Conservation (phyloP, 2,797 vertebrate genomes). For the Halcyon chelicuti region DNA sequence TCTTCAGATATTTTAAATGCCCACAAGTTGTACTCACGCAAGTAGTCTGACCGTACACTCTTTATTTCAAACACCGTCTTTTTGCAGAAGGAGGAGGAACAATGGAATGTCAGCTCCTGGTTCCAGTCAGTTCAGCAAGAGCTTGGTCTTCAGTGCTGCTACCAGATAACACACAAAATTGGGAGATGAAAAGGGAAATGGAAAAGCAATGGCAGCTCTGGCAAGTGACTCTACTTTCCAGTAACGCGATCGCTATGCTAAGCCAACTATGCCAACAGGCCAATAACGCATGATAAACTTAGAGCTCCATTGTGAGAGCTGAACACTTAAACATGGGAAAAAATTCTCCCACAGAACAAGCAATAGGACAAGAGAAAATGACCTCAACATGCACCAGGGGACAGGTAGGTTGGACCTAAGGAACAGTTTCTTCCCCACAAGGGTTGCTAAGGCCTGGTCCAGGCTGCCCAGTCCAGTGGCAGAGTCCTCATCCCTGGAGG, state of each 20-base stretch:
- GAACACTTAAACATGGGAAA: neutral
- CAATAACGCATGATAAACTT: neutral
- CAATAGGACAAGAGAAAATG: neutral
- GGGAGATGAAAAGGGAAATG: slow-evolving; percentile 23
- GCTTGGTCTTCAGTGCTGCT: slow-evolving; percentile 5
- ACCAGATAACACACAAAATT: slow-evolving; percentile 3
- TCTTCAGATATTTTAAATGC: neutral
- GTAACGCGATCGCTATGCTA: neutral
- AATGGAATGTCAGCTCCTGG: neutral
- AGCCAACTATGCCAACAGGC: neutral
- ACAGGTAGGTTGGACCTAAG: neutral
- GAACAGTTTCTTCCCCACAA: neutral
- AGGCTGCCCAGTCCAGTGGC: neutral
- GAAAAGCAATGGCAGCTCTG: slow-evolving; percentile 47
- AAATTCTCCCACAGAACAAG: neutral
- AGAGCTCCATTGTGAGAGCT: neutral
- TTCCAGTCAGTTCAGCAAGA: slow-evolving; percentile 34
- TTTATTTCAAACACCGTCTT: neutral
- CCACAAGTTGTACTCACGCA: neutral
- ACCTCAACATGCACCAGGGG: neutral
- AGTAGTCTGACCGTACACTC: neutral
- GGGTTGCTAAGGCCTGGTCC: neutral
- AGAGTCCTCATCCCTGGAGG: neutral
- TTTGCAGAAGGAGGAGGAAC: neutral
- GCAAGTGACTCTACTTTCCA: slow-evolving; percentile 45